phyloP scores from a whole-genome alignment of 2,113 vertebrate genomes.

The Oryzias melastigma region DNA sequence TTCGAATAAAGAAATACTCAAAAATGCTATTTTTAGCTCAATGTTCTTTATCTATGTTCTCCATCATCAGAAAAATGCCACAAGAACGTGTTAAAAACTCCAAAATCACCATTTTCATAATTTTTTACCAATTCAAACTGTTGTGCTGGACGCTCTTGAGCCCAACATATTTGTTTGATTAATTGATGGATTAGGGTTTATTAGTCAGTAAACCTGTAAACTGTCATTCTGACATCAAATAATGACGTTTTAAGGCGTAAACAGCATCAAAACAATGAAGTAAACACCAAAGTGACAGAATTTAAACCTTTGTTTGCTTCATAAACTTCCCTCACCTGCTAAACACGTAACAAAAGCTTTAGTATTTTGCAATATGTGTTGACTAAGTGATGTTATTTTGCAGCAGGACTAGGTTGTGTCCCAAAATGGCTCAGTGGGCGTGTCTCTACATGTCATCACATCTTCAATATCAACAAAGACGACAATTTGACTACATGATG shows the following conservation, averaged over 20 bases:
- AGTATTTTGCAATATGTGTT: not conserved
- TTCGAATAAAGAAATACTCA: too few species aligned
- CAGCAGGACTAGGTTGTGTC: not conserved
- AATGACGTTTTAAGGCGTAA: not conserved
- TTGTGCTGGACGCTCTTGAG: not conserved
- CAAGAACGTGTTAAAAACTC: too few species aligned
- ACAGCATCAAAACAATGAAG: too few species aligned
- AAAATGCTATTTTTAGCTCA: too few species aligned
- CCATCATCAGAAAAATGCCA: too few species aligned
- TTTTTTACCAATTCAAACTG: not conserved
- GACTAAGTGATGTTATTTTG: not conserved
- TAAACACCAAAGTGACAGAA: too few species aligned
- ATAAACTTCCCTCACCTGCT: too few species aligned
- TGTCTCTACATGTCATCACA: constrained; percentile 4
- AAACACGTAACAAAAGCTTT: too few species aligned
- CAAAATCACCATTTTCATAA: not conserved
- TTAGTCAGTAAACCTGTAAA: not conserved
- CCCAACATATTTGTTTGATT: not conserved
- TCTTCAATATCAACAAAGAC: not conserved
- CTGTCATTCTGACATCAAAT: not conserved
- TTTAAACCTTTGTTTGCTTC: too few species aligned
- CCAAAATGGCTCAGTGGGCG: constrained; percentile 21
- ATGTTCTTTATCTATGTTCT: too few species aligned
- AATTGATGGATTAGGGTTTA: not conserved
- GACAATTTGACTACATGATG: rapidly evolving